phyloP scores from a whole-genome alignment of 2,113 vertebrate genomes.

The Microtus oregoni region DNA sequence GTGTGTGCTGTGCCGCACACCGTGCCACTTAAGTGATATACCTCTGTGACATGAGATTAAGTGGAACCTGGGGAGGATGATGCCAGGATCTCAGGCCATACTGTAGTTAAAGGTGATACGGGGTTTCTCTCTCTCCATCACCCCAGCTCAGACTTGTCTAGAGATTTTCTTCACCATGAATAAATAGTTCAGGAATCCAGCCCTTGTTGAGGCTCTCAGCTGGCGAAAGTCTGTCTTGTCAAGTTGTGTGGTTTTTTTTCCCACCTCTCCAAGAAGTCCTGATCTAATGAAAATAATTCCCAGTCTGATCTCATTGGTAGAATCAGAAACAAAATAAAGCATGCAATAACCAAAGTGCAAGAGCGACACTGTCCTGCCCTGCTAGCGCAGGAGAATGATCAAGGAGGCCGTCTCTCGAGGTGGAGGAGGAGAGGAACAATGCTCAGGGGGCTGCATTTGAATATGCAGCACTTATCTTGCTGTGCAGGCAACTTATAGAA shows the following conservation, averaged over 20 bases:
- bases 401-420: constrained; percentile 28
- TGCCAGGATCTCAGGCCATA: neutral
- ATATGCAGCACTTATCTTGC: constrained; percentile 81
- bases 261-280: neutral
- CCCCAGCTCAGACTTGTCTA: neutral
- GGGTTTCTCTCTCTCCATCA: neutral
- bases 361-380: neutral
- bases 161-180: constrained; percentile 15
- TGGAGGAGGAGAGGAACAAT: constrained; percentile 61
- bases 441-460: constrained; percentile 69
- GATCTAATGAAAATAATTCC: neutral
- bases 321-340: neutral
- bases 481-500: constrained; percentile 71
- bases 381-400: neutral
- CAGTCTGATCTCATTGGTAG: neutral
- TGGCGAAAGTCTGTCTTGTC: neutral
- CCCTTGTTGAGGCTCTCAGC: neutral
- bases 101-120: neutral
- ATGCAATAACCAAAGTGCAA: no score
- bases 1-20: rapidly evolving
- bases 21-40: neutral
- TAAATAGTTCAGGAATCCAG: neutral
- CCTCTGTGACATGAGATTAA: neutral
- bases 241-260: neutral
- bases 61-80: neutral